These are phyloP conservation scores for Enteromius mattozi DNA, from an alignment of 2,797 vertebrate species.

Conservation along the genomic window DNA sequence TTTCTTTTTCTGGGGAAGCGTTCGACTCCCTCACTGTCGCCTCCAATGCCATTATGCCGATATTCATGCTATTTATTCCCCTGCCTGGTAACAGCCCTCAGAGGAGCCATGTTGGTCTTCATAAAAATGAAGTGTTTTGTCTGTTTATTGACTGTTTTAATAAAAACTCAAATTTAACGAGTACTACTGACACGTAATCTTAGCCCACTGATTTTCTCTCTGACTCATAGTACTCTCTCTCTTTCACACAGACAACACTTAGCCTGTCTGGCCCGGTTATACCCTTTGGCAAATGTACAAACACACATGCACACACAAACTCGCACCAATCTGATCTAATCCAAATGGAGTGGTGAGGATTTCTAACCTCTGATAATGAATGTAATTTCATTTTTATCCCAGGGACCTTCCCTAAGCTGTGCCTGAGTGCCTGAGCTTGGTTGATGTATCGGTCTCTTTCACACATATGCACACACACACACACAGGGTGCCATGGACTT, in stretches of 20 bases:
- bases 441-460: conserved; percentile 11
- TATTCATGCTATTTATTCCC: conserved; percentile 42
- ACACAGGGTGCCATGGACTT: not conserved
- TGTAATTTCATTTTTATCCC: conserved; percentile 57
- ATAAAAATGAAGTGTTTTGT: conserved; percentile 38
- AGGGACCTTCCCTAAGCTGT: conserved; percentile 29
- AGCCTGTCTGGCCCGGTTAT: conserved; percentile 9
- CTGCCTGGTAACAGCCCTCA: conserved; percentile 41
- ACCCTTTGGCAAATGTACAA: conserved; percentile 37
- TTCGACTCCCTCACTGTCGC: conserved; percentile 7
- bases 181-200: conserved; percentile 30
- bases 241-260: conserved; percentile 24
- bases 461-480: not conserved
- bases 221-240: conserved; percentile 19
- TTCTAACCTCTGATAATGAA: conserved; percentile 56
- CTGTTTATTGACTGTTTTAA: conserved; percentile 40
- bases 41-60: conserved; percentile 37
- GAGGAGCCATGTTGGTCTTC: conserved; percentile 44
- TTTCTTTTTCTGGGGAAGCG: conserved; percentile 23
- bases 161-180: conserved; percentile 41
- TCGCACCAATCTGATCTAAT: conserved; percentile 45
- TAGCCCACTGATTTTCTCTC: conserved; percentile 16
- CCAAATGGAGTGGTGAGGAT: conserved; percentile 46
- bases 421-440: not conserved
- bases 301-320: conserved; percentile 28